These are phyloP conservation scores for Agrochola circellaris DNA, from an alignment of 2,888 invertebrate species.

Conservation along the genomic window DNA sequence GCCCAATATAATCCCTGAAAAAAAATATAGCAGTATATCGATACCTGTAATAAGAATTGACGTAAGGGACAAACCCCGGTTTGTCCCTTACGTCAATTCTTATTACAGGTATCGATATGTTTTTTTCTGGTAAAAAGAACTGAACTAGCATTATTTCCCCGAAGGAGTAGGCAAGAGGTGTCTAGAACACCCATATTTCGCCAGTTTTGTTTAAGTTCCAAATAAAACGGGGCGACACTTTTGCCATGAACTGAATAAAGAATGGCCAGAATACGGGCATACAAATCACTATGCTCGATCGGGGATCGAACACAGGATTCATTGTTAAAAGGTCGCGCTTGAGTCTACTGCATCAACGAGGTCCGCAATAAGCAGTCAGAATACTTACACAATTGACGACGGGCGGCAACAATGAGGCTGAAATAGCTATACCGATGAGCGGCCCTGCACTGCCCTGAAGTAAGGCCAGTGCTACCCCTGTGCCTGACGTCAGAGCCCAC, in stretches of 20 bases:
- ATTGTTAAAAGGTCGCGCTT: not conserved
- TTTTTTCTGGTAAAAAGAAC: not conserved
- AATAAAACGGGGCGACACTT: not conserved
- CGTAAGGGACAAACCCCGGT: no score
- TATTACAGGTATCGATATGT: no score
- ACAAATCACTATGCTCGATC: not conserved
- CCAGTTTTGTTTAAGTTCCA: not conserved
- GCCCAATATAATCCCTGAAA: conserved; percentile 94
- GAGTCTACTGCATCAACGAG: not conserved
- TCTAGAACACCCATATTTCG: no score
- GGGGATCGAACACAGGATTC: not conserved
- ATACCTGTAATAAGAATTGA: no score
- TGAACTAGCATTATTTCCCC: not conserved
- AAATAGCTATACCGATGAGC: conserved; percentile 97
- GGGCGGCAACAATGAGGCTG: conserved; percentile 95
- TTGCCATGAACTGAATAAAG: not conserved
- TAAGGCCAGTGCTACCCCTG: conserved; percentile 96
- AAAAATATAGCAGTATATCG: conserved; percentile 15
- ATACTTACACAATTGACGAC: conserved; percentile 95
- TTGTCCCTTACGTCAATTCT: no score
- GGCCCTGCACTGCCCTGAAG: conserved; percentile 96
- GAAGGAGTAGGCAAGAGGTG: not conserved
- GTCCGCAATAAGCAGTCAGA: not conserved
- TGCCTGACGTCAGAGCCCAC: conserved; percentile 94
- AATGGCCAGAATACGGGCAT: no score